Percentiles rank a stretch among this genome's conserved stretches.
Evolutionary conservation across 2,797 vertebrate species (phyloP).

Genomic region (Cyprinodon diabolis): DNA sequence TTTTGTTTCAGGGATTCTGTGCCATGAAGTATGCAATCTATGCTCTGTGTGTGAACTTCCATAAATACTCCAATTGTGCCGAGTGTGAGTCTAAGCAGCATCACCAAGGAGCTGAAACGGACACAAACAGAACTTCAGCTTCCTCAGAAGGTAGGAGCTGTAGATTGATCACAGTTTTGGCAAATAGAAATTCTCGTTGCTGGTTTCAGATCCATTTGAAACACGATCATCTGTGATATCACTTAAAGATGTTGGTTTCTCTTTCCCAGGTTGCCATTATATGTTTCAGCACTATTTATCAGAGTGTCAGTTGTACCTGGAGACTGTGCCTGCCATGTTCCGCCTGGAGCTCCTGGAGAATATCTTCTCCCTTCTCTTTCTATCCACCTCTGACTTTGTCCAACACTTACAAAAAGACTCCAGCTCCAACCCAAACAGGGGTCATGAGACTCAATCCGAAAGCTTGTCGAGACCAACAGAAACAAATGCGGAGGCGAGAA

Average conservation of each 20-base stretch:
- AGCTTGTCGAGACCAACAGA: constrained; percentile 11
- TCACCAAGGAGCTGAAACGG: constrained; percentile 55
- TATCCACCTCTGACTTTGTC: constrained; percentile 87
- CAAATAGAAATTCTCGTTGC: not conserved
- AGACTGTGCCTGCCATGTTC: constrained; percentile 85
- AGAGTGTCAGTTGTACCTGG: constrained; percentile 90
- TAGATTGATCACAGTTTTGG: not conserved
- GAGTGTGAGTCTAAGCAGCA: constrained; percentile 65
- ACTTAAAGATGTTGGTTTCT: not conserved
- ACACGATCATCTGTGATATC: no score
- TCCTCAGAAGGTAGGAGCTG: constrained; percentile 63
- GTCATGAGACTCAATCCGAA: constrained; percentile 26
- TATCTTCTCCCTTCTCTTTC: constrained; percentile 95
- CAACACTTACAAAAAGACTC: constrained; percentile 58
- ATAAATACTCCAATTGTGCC: constrained; percentile 78
- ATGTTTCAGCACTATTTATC: constrained; percentile 87
- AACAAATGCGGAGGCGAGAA: constrained; percentile 65
- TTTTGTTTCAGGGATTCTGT: constrained; percentile 91
- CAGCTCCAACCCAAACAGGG: not conserved
- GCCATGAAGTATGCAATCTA: constrained; percentile 96
- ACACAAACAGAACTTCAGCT: constrained; percentile 47
- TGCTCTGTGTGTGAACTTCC: constrained; percentile 90
- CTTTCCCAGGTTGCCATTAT: constrained; percentile 75
- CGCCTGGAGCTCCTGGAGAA: constrained; percentile 96
- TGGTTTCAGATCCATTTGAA: not conserved